Conservation (phyloP, 2,797 vertebrate species). For the Neosilurus hyrtlii region DNA sequence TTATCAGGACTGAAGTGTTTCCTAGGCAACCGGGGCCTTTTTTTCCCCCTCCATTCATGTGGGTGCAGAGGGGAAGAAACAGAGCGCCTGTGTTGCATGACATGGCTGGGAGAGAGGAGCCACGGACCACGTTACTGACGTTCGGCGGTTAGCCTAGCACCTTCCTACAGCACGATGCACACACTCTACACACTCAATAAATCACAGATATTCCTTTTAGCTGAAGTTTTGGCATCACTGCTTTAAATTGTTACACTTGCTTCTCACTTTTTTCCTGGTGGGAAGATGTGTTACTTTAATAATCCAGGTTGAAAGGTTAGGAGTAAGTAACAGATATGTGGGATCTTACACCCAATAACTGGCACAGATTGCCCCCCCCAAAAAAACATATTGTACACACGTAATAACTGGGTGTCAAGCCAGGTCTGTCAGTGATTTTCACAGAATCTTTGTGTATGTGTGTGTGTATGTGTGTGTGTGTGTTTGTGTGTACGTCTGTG, state of each 20-base stretch:
- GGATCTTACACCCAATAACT: constrained; percentile 11
- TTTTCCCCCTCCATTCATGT: constrained; percentile 58
- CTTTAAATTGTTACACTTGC: constrained; percentile 12
- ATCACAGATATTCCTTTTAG: not conserved
- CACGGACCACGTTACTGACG: constrained; percentile 68
- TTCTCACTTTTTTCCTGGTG: constrained; percentile 14
- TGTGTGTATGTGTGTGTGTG: constrained; percentile 22
- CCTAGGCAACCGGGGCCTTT: constrained; percentile 85
- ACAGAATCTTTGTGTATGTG: constrained; percentile 23
- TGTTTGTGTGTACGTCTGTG: not conserved
- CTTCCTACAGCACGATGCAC: constrained; percentile 7
- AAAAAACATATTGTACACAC: constrained; percentile 25
- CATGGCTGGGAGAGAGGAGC: constrained; percentile 77
- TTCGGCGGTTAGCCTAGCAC: constrained; percentile 53
- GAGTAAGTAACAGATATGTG: constrained; percentile 12
- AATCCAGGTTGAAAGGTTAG: constrained; percentile 24
- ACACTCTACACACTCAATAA: not conserved
- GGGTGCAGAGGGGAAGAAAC: constrained; percentile 49
- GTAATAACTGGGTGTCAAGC: constrained; percentile 36
- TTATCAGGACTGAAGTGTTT: constrained; percentile 96
- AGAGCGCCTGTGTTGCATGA: constrained; percentile 82
- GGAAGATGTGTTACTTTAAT: constrained; percentile 20
- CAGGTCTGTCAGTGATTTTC: constrained; percentile 40
- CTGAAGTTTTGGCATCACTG: constrained; percentile 14
- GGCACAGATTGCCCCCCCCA: constrained; percentile 4